A percentile compares a stretch with the other conserved stretches of the same genome.
Conservation (phyloP, 2,797 vertebrate species). For the Sebastes elongatus region DNA sequence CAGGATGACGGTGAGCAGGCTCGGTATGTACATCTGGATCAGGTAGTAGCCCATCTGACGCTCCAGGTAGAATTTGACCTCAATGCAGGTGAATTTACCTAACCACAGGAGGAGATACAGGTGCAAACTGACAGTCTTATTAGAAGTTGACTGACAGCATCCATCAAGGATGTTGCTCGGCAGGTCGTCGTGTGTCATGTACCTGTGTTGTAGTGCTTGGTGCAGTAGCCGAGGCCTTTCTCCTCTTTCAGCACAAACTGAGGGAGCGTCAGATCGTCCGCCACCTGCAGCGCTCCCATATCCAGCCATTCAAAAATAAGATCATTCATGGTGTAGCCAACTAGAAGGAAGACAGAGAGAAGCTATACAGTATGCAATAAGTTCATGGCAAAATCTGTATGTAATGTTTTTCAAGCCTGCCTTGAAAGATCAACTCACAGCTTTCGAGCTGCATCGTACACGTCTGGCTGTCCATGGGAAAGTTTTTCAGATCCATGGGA, state of each 20-base stretch:
- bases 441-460: constrained; percentile 97
- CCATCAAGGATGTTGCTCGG: not conserved
- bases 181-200: not conserved
- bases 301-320: constrained; percentile 95
- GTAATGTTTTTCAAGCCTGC: not conserved
- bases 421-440: constrained; percentile 85
- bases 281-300: constrained; percentile 92
- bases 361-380: too few relatives aligned
- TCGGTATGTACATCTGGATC: constrained; percentile 99
- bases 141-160: constrained; percentile 31
- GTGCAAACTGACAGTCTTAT: constrained; percentile 55
- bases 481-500: constrained; percentile 97
- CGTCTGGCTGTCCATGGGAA: constrained; percentile 96
- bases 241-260: constrained; percentile 94
- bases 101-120: constrained; percentile 45
- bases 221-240: constrained; percentile 94
- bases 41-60: constrained; percentile 97
- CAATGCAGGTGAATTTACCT: constrained; percentile 98
- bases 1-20: constrained; percentile 93
- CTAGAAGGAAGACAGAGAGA: constrained; percentile 68
- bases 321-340: constrained; percentile 98
- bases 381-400: not conserved
- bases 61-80: constrained; percentile 96
- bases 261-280: constrained; percentile 91
- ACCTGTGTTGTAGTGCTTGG: constrained; percentile 98